Conservation (phyloP, 2,113 vertebrate genomes). For the Pterophyllum scalare region DNA sequence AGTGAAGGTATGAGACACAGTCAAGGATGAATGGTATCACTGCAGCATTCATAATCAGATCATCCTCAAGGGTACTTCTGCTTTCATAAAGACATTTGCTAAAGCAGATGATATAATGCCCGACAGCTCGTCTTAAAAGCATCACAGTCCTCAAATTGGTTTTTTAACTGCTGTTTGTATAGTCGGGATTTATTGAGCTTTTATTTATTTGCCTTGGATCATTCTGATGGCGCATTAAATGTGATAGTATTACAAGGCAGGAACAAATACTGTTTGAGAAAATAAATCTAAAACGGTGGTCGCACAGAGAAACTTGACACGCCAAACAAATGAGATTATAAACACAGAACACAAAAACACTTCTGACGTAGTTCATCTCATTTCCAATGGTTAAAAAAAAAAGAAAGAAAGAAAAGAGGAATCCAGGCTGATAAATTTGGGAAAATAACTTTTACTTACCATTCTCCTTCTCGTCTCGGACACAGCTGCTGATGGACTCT, state of each 20-base stretch:
- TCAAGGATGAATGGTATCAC: background rate
- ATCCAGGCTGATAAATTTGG: background rate
- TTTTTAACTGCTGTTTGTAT: background rate
- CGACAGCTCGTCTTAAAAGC: background rate
- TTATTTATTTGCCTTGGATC: background rate
- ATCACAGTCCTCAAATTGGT: background rate
- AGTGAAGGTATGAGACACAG: background rate
- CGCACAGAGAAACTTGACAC: background rate
- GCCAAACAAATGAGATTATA: background rate
- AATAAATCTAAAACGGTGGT: background rate
- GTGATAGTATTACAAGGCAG: background rate
- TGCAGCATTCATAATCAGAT: background rate
- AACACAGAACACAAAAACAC: background rate
- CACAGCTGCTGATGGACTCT: constrained; percentile 85
- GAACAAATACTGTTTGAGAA: background rate
- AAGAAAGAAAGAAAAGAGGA: background rate
- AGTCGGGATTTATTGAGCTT: background rate
- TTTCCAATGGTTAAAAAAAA: background rate
- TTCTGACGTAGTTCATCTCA: too few species aligned
- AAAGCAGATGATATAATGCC: background rate
- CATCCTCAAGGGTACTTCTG: background rate
- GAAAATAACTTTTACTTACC: constrained; percentile 79
- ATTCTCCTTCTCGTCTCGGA: constrained; percentile 81
- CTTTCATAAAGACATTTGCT: constrained; percentile 1
- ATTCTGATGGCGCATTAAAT: background rate